Evolutionary conservation across 2,797 vertebrate species (phyloP), one percentile per base, ranked within the genome.

Genomic region (Anabacerthia variegaticeps): DNA sequence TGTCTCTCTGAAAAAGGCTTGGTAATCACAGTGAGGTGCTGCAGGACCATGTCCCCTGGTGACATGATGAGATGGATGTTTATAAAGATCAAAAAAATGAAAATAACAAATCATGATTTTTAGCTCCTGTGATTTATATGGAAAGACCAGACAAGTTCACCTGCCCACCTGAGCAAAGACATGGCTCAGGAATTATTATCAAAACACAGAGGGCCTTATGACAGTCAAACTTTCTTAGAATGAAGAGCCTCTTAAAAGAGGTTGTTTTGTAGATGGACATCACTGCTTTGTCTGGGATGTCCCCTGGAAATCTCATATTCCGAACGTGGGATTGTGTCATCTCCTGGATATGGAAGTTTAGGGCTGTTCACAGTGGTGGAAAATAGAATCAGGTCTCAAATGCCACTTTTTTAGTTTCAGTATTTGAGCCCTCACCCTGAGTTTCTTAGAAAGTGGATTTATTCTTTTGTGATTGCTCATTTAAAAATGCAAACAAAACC

Each of bases 401-500:
- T 36, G 43, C 18, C 56, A 76, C 63, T 59, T 46, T 46, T 85
- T 61, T 36, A 34, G 66, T 36, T 56, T 37, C 69, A 36, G 36
- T 16, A 14, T 83, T 93, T 23, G 63, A 84, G 83, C 39, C 24
- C 41, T 58, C 34, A 28, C 39, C 39, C 15, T 7, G 52, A 65
- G 56, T 88, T 92, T 87, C 71, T 66, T 75, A 68, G 59, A n/a
- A 91, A 87, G 89, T 77, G 66, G 41, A 89, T 92, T 93, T 94
- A 84, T 68, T 95, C 94, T 96, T 96, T 94, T 91, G 89, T 81
- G 95, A 89, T 71, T 94, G 92, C 91, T 95, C 94, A 32, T 76
- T 95, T 89, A 79, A 95, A 96, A 96, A 95, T 63, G 91, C 95
- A 97, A 97, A 97, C 96, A 96, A 95, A 97, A 97, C 91, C 96